Evolutionary conservation across 1,140 invertebrate species (phyloP).

Genomic region (Dinothrombium tinctorium): DNA sequence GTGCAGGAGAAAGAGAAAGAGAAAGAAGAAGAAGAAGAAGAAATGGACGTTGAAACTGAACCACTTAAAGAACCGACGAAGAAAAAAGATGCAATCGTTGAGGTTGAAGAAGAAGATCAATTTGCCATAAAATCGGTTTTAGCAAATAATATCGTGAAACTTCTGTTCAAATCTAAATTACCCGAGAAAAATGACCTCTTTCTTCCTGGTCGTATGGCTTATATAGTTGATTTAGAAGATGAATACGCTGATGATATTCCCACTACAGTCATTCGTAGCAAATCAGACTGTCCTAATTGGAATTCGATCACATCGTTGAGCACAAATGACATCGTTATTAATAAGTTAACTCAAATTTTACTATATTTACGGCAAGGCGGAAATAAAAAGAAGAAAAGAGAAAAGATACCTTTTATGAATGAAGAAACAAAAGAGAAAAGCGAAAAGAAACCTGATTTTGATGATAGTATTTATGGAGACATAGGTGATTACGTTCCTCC

Average conservation of each 20-base stretch:
- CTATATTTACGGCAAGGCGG: slow-evolving; percentile 47
- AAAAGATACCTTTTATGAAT: slow-evolving; percentile 9
- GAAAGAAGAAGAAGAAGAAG: slow-evolving; percentile 26
- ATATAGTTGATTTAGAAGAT: slow-evolving; percentile 75
- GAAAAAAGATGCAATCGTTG: slow-evolving; percentile 33
- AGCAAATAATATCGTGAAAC: slow-evolving; percentile 26
- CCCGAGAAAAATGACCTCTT: slow-evolving; percentile 75
- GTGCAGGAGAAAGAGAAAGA: slow-evolving; percentile 8
- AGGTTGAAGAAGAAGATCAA: background rate
- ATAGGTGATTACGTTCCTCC: slow-evolving; percentile 66
- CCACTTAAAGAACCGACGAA: slow-evolving; percentile 16
- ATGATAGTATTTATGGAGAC: slow-evolving; percentile 49
- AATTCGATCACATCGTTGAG: slow-evolving; percentile 54
- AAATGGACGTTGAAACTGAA: slow-evolving; percentile 31
- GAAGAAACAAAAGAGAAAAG: slow-evolving; percentile 6
- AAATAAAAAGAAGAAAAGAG: slow-evolving; percentile 13
- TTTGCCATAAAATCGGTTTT: slow-evolving; percentile 5
- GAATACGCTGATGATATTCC: slow-evolving; percentile 81
- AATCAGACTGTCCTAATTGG: slow-evolving; percentile 64
- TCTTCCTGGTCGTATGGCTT: slow-evolving; percentile 81
- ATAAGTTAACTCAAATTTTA: slow-evolving; percentile 88
- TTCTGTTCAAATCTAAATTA: slow-evolving; percentile 23
- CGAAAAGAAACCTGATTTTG: background rate
- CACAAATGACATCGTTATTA: slow-evolving; percentile 84
- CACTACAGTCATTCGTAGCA: slow-evolving; percentile 78